Base-by-base conservation (phyloP, 1,140 invertebrate genomes). In the Phenacoccus solenopsis region DNA sequence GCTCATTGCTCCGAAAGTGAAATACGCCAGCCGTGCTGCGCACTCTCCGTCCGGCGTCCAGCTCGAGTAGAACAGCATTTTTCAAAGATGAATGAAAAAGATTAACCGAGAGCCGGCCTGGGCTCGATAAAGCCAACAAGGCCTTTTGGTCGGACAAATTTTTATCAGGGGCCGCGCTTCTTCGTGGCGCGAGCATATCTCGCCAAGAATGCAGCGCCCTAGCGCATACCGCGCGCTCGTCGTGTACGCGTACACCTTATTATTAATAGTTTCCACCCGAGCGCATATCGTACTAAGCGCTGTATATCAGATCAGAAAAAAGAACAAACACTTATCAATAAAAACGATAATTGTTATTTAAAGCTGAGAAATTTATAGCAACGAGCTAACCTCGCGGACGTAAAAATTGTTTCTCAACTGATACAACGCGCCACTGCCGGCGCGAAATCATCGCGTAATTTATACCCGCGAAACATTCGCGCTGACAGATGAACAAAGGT, bases 331-430 rank as follows among this genome's bases (percentile, higher is more conserved):
- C 38, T 49, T 49, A 49, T 49, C 38, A 49, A 49, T 49, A 49
- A 49, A 49, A 49, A 49, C 38, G 38, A 49, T 49, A 49, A 49
- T 49, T 49, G 38, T 49, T 49, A 49, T 49, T 49, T 49, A 49
- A 49, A 49, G 38, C 12, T 10, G 20, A 49, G 38, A 49, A 49
- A 49, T 49, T 49, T 49, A 49, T 49, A 49, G 38, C 38, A 49
- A 49, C 38, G 38, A n/a, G n/a, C 38, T n/a, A 49, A 49, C n/a
- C n/a, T n/a, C 38, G 38, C 38, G 4, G 12, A 49, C 20, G 38
- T 49, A 49, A 49, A 49, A 49, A 49, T 49, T 49, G 38, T 49
- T 49, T 49, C 38, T 49, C 13, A 49, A 49, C 38, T 49, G 38
- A 49, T 49, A 49, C 38, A 49, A n/a, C 38, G 16, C 38, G 38